These are phyloP conservation scores for Crocidura indochinensis DNA, from an alignment of 2,797 vertebrate genomes.

Conservation along the genomic window DNA sequence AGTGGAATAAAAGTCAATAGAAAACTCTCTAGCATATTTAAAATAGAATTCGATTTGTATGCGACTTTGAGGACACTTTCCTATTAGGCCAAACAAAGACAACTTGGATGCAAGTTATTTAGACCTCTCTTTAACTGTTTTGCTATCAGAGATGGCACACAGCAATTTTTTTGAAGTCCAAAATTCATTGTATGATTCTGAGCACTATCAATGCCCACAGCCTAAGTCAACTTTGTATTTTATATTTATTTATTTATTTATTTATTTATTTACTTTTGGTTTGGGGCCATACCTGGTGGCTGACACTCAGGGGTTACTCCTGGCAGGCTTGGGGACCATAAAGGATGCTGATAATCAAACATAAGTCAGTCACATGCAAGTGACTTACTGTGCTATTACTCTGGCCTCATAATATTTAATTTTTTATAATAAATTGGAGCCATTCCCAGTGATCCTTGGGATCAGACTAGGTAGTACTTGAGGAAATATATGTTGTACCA, in stretches of 20 bases:
- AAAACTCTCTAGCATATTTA: constrained; percentile 71
- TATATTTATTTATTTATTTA: not conserved
- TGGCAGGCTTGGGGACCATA: too few species aligned
- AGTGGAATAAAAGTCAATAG: constrained; percentile 75
- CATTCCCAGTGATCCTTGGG: too few species aligned
- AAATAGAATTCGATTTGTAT: constrained; percentile 74
- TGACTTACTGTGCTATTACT: too few species aligned
- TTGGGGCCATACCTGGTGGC: not conserved
- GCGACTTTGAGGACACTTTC: constrained; percentile 40
- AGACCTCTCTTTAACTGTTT: not conserved
- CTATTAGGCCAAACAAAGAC: constrained; percentile 62
- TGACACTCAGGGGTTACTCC: too few species aligned
- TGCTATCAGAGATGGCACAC: not conserved
- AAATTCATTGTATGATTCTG: not conserved
- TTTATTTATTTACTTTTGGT: too few species aligned
- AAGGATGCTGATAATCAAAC: too few species aligned
- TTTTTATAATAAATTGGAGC: too few species aligned
- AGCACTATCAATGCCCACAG: not conserved
- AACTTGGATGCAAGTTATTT: not conserved
- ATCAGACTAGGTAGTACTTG: too few species aligned
- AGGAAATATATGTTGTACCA: too few species aligned
- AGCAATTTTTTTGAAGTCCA: not conserved
- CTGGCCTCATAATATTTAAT: too few species aligned
- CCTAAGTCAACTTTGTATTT: not conserved
- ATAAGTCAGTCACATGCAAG: too few species aligned